phyloP scores from a whole-genome alignment of 2,888 invertebrate species.

The Dermolepida albohirtum region DNA sequence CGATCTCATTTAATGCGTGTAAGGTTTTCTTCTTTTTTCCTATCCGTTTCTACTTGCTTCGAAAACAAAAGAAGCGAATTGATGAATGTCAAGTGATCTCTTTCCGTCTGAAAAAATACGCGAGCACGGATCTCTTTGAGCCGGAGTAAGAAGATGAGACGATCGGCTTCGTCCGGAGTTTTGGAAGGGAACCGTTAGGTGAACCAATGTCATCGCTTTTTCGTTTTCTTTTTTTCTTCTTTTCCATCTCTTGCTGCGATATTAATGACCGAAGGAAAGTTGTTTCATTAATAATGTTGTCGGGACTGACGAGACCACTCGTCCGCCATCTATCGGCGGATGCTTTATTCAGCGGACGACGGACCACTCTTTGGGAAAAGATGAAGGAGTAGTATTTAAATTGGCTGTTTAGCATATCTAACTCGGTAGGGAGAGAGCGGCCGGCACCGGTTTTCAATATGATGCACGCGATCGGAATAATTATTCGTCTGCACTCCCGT shows the following conservation, averaged over 20 bases:
- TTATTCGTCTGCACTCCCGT: no score
- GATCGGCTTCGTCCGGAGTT: no score
- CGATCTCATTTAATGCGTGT: no score
- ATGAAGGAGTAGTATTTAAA: slow-evolving; percentile 11
- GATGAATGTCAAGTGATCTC: slow-evolving; percentile 15
- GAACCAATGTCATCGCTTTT: no score
- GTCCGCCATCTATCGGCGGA: slow-evolving; percentile 5
- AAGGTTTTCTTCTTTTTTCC: neutral
- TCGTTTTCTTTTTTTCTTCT: neutral
- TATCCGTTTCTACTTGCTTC: neutral
- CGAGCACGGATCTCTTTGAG: no score
- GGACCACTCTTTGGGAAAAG: neutral
- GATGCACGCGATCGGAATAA: no score
- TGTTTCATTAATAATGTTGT: slow-evolving; percentile 14
- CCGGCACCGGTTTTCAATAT: no score
- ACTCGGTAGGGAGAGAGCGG: neutral
- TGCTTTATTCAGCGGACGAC: neutral
- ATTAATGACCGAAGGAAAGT: slow-evolving; percentile 8
- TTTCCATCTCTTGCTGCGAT: neutral
- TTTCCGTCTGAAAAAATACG: slow-evolving; percentile 1
- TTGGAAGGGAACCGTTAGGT: no score
- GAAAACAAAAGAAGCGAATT: slow-evolving; percentile 2
- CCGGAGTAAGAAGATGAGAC: no score
- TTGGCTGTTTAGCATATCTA: slow-evolving; percentile 18
- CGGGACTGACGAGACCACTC: slow-evolving; percentile 7